phyloP scores from a whole-genome alignment of 1,140 invertebrate species.

The Hydropsyche tenuis region DNA sequence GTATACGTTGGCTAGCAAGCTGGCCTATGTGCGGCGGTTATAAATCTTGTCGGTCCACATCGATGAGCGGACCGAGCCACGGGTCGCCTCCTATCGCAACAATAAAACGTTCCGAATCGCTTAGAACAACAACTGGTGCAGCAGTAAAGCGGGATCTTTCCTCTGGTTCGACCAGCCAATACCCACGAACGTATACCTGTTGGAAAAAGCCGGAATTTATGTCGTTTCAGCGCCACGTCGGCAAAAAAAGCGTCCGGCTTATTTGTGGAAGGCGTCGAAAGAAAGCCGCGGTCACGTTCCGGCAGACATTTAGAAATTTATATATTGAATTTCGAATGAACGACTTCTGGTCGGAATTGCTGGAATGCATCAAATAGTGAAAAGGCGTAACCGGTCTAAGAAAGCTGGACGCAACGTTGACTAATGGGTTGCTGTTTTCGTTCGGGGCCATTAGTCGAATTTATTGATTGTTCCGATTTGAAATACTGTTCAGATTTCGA shows the following conservation, averaged over 20 bases:
- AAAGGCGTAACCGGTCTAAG: too few species aligned
- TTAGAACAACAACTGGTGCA: conserved; percentile 36
- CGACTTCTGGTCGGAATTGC: too few species aligned
- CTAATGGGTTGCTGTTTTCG: too few species aligned
- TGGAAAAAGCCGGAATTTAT: conserved; percentile 17
- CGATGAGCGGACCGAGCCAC: conserved; percentile 23
- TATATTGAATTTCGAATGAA: too few species aligned
- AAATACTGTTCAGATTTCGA: too few species aligned
- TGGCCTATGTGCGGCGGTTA: conserved; percentile 14
- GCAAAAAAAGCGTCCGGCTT: background rate
- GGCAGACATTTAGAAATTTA: too few species aligned
- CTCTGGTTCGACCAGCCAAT: conserved; percentile 1
- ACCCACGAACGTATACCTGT: conserved; percentile 6
- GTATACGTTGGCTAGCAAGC: background rate
- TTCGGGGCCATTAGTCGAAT: too few species aligned
- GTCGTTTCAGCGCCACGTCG: background rate
- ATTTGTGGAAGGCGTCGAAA: too few species aligned
- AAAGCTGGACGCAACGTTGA: too few species aligned
- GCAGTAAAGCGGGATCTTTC: conserved; percentile 7
- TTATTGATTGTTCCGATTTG: too few species aligned
- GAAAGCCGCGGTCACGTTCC: too few species aligned
- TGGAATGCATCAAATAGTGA: too few species aligned
- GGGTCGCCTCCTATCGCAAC: conserved; percentile 22
- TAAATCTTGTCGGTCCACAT: conserved; percentile 29
- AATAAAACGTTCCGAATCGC: conserved; percentile 33